Percentiles rank a stretch among this genome's conserved stretches.
phyloP scores from a whole-genome alignment of 2,113 vertebrate genomes.

The Brachionichthys hirsutus region DNA sequence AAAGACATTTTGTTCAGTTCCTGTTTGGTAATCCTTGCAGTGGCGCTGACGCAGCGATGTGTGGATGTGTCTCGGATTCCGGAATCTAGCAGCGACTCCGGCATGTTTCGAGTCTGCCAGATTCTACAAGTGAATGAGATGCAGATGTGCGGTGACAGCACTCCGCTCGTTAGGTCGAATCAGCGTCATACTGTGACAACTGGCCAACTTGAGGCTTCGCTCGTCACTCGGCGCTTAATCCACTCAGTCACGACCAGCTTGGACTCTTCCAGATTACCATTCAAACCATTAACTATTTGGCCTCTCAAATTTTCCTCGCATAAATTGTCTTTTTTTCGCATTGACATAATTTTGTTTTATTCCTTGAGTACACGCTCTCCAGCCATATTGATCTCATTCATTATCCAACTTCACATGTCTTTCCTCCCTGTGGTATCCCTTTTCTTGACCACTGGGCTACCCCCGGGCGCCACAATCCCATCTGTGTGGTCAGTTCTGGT shows the following conservation, averaged over 20 bases:
- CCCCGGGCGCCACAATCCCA: slow-evolving; percentile 44
- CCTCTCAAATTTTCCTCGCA: slow-evolving; percentile 15
- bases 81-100: slow-evolving; percentile 83
- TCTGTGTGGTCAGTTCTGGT: slow-evolving; percentile 58
- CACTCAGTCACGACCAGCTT: slow-evolving; percentile 49
- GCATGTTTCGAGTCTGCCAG: slow-evolving; percentile 92
- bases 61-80: slow-evolving; percentile 49
- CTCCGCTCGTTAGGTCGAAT: slow-evolving; percentile 81
- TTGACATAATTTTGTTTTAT: too few relatives aligned
- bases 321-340: too few relatives aligned
- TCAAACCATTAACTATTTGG: slow-evolving; percentile 39
- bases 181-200: slow-evolving; percentile 81
- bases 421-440: slow-evolving; percentile 6
- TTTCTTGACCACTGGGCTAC: slow-evolving; percentile 32
- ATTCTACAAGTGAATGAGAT: slow-evolving; percentile 94
- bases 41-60: slow-evolving; percentile 26
- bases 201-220: slow-evolving; percentile 75
- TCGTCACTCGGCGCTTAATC: slow-evolving; percentile 57
- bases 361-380: not conserved
- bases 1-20: slow-evolving; percentile 51
- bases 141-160: slow-evolving; percentile 81
- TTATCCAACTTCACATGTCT: too few relatives aligned
- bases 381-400: not conserved
- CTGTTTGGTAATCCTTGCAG: slow-evolving; percentile 68
- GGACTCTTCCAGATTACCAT: slow-evolving; percentile 45